These are phyloP conservation scores for Beroe forskalii DNA, from an alignment of 37 sponge, comb jelly and placozoan genomes.

Conservation along the genomic window DNA sequence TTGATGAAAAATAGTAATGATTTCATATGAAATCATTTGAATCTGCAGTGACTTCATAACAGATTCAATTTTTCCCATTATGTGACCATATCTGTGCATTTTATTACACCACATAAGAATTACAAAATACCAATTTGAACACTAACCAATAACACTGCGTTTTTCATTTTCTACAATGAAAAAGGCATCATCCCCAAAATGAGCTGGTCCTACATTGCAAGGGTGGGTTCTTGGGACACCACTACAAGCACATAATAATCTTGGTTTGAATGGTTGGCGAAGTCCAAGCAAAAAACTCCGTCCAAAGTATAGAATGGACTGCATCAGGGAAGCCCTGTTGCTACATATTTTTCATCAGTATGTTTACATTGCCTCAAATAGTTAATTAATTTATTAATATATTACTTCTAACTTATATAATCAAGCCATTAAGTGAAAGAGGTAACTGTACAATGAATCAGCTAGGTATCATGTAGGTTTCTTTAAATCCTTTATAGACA, in stretches of 20 bases:
- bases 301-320: conserved; percentile 39
- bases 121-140: not conserved
- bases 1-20: too few species aligned
- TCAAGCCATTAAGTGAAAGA: too few species aligned
- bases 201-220: conserved; percentile 22
- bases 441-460: too few species aligned
- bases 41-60: too few species aligned
- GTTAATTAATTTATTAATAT: too few species aligned
- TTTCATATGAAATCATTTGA: too few species aligned
- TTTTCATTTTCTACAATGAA: conserved; percentile 51
- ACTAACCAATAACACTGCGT: conserved; percentile 41
- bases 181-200: conserved; percentile 55
- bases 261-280: conserved; percentile 26
- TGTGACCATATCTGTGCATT: not conserved
- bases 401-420: too few species aligned
- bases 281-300: conserved; percentile 27
- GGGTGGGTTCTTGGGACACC: conserved; percentile 37
- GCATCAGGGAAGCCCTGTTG: conserved; percentile 23
- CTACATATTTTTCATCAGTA: not conserved
- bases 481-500: too few species aligned
- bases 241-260: conserved; percentile 36
- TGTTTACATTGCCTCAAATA: too few species aligned
- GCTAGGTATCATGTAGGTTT: too few species aligned
- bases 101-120: not conserved
- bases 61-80: too few species aligned